Base-by-base conservation (phyloP, 1,140 invertebrate genomes). In the Caenorhabditis briggsae region DNA sequence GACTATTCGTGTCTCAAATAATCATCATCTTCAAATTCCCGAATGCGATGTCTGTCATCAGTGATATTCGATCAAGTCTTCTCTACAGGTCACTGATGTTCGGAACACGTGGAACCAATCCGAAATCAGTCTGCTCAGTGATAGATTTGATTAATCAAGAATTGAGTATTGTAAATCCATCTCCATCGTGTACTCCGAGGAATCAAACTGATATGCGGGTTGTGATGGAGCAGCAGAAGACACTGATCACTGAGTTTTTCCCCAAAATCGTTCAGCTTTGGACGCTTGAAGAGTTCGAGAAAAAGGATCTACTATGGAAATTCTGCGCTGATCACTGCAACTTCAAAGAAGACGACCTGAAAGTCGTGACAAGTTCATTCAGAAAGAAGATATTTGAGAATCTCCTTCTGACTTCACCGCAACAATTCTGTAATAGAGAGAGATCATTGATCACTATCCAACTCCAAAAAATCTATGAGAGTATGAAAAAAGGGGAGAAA, bases 401-500 rank as follows among this genome's bases (percentile, higher is more conserved):
- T 78, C 11, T 78, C 0, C 18, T 78, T 14, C 70, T 78, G 20
- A 46, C 50, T 0, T 12, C 70, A 9, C 14, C 70, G 53, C 43
- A 53, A 1, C 46, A 23, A 50, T 53, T 78, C 14, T 11, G 12
- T 0, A 12, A 11, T 14, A 5, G 23, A 23, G 46, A 50, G 12
- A 12, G 14, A 50, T 78, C 70, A 1, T 0, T 11, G 5, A 78
- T 78, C n/a, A 3, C n/a, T 7, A 11, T 43, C 0, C 46, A 78
- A 50, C 70, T 78, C 25, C 70, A 41, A 3, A 16, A 20, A 23
- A 78, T 46, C n/a, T 78, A 78, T 14, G 70, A 78, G 41, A 78
- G 14, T 50, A 78, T 78, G 46, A 78, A 78, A 46, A 78, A 78
- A 23, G 70, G 70, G 0, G 70, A 78, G 70, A 78, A 53, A 11